A percentile compares a stretch with the other conserved stretches of the same genome.
These are phyloP conservation scores for Tyrophagus putrescentiae DNA, from an alignment of 1,140 invertebrate species.

Conservation along the genomic window DNA sequence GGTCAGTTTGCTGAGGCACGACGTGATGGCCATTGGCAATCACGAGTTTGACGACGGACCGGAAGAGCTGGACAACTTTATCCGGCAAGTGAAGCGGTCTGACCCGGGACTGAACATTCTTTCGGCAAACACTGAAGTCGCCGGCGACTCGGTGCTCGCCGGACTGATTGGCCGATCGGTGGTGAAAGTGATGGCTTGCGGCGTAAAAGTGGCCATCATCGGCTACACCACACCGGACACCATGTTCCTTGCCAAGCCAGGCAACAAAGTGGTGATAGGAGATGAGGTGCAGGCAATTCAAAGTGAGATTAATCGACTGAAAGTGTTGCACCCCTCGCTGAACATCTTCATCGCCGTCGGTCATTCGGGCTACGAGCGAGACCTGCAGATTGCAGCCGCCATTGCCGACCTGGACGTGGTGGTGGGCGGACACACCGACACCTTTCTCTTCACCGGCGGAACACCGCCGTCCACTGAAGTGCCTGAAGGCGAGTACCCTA, in stretches of 20 bases:
- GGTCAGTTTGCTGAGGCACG: conserved; percentile 55
- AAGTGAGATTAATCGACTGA: conserved; percentile 42
- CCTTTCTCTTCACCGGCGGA: conserved; percentile 50
- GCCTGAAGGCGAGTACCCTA: conserved; percentile 58
- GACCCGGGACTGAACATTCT: conserved; percentile 47
- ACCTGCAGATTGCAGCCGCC: conserved; percentile 56
- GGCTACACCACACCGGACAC: conserved; percentile 78
- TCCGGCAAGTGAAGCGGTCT: conserved; percentile 37
- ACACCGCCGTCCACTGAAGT: conserved; percentile 47
- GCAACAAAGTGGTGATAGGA: conserved; percentile 37
- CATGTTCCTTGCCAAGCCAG: conserved; percentile 30
- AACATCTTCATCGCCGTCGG: conserved; percentile 74
- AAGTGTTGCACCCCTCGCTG: conserved; percentile 43
- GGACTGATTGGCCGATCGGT: conserved; percentile 42
- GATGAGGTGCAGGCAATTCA: conserved; percentile 56
- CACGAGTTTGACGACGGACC: conserved; percentile 81
- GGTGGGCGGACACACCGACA: conserved; percentile 72
- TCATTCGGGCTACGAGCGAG: conserved; percentile 64
- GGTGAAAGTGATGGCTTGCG: conserved; percentile 46
- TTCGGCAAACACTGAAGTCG: conserved; percentile 56
- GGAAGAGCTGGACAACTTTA: conserved; percentile 54
- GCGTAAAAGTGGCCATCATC: conserved; percentile 47
- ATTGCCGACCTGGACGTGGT: conserved; percentile 69
- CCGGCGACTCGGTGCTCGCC: conserved; percentile 37
- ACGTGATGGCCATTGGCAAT: conserved; percentile 73